Conservation (phyloP, 2,113 vertebrate species). For the Indicator maculatus region DNA sequence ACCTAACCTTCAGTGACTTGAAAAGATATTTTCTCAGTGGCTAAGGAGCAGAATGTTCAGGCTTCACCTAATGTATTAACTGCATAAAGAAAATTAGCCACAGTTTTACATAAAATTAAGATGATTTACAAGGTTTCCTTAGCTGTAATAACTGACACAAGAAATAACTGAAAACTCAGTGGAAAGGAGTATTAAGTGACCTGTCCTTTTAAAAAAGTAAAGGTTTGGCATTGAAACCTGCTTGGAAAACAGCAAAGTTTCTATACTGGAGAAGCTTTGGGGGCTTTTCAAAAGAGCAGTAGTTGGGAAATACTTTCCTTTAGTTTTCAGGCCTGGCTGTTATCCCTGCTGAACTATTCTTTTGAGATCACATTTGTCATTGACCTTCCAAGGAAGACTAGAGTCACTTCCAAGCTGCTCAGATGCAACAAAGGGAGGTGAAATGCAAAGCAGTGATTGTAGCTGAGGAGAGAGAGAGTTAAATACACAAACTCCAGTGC, state of each 20-base stretch:
- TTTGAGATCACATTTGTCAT: not conserved
- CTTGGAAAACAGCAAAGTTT: not conserved
- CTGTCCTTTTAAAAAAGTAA: not conserved
- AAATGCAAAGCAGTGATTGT: not conserved
- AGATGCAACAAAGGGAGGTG: not conserved
- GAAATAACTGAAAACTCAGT: not conserved
- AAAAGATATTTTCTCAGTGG: not conserved
- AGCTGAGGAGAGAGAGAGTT: not conserved
- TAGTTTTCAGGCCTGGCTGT: not conserved
- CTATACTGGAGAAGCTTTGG: not conserved
- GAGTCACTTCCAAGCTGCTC: not conserved
- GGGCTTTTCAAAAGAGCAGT: not conserved
- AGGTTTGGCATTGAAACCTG: rapidly evolving
- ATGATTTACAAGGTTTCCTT: not conserved
- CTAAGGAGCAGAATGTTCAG: not conserved
- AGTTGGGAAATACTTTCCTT: not conserved
- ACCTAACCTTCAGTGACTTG: not conserved
- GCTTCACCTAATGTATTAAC: not conserved
- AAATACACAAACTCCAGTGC: not conserved
- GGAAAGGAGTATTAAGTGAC: not conserved
- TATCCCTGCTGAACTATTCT: not conserved
- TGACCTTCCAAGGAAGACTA: not conserved
- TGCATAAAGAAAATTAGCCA: not conserved
- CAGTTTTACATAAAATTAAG: not conserved
- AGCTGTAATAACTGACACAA: not conserved